These are phyloP conservation scores for Meloidogyne hapla DNA, from an alignment of 1,140 invertebrate species.

Conservation along the genomic window DNA sequence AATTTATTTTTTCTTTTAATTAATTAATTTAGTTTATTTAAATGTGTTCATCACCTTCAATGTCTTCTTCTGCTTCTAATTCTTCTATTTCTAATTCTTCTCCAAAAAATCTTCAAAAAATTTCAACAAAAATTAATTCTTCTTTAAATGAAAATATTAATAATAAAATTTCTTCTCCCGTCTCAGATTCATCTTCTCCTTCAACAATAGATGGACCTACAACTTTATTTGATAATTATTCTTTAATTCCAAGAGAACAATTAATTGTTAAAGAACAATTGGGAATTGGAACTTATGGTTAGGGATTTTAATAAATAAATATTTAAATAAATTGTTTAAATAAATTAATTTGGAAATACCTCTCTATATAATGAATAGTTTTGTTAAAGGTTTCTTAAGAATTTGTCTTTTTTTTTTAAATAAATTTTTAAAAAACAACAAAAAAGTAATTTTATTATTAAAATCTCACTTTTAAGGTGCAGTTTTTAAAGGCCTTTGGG, in stretches of 20 bases:
- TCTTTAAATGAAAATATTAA: not conserved
- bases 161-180: not conserved
- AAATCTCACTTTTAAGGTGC: not conserved
- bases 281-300: constrained; percentile 52
- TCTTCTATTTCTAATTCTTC: not conserved
- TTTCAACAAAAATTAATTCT: not conserved
- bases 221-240: constrained; percentile 40
- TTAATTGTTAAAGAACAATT: constrained; percentile 51
- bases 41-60: not conserved
- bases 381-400: no score
- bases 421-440: constrained; percentile 48
- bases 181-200: constrained; percentile 12
- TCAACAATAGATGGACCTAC: constrained; percentile 1
- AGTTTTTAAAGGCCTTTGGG: constrained; percentile 23
- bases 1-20: not conserved
- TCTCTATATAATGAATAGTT: no score
- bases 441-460: no score
- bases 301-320: no score
- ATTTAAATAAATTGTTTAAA: no score
- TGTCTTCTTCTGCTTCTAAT: not conserved
- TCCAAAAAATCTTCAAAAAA: constrained; percentile 6
- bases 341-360: no score
- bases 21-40: not conserved
- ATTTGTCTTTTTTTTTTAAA: no score
- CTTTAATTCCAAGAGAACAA: constrained; percentile 47